Base-by-base conservation (phyloP, 2,113 vertebrate species). In the Ptilonorhynchus violaceus region DNA sequence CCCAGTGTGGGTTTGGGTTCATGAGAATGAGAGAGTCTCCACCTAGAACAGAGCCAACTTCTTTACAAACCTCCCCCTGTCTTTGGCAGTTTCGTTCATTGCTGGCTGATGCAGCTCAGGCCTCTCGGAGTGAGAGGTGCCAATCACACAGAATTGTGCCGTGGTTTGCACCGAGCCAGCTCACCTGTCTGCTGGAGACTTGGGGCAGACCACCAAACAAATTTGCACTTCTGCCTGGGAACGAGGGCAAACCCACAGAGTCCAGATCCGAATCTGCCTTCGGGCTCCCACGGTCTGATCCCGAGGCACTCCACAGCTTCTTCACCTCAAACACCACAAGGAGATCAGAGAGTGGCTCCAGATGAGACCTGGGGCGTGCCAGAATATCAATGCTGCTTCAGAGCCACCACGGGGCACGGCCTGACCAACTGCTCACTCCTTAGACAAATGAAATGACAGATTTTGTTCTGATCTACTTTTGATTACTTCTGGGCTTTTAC, bases 181-280 rank as follows among this genome's bases (percentile, higher is more conserved):
- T 95, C 95, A 97, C 97, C 97, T 97, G 92, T 83, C 81, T 96
- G 74, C 81, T 93, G 83, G 49, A 96, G 83, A 63, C 85, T 81
- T 80, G 80, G 95, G 59, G 69, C 91, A 96, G 89, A 92, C 91
- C 81, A 94, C 94, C 88, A 84, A 84, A 87, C 19, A 1, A 70
- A 86, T 96, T 94, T 93, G 50, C 90, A 87, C 56, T 81, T 89
- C 60, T 0, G 4, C 58, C 68, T 88, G 47, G 63, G 75, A 80
- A 69, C 3, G 35, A 76, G 92, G 92, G 88, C 94, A 96, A 96
- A 97, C 79, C 92, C 94, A 96, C 78, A 80, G 44, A 78, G 55
- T 59, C 67, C 68, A 66, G 68, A 78, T 93, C 78, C 85, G 93
- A 72, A 79, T 60, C 28, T 85, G 56, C 41, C 67, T 87, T 69